phyloP scores from a whole-genome alignment of 2,888 invertebrate genomes.

The Cerceris ruficornis region DNA sequence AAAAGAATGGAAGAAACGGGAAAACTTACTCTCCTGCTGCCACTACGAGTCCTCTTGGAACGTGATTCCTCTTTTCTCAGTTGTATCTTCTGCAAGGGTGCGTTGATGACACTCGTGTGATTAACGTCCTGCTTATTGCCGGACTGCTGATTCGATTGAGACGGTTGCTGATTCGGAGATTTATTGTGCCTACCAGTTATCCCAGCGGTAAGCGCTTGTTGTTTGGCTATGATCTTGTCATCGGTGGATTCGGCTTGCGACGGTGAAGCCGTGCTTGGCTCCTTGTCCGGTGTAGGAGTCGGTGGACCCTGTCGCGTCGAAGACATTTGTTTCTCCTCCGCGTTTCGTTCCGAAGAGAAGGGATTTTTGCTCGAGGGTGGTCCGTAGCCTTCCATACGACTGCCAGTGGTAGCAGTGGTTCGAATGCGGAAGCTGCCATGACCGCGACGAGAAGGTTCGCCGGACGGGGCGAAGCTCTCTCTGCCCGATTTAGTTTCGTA shows the following conservation, averaged over 20 bases:
- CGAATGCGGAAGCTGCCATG: slow-evolving; percentile 84
- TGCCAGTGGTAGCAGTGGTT: slow-evolving; percentile 80
- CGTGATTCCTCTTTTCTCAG: slow-evolving; percentile 75
- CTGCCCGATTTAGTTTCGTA: slow-evolving; percentile 79
- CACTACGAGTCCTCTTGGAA: slow-evolving; percentile 77
- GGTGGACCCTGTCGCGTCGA: slow-evolving; percentile 77
- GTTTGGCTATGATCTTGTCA: slow-evolving; percentile 87
- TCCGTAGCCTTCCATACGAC: slow-evolving; percentile 89
- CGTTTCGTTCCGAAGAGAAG: slow-evolving; percentile 83
- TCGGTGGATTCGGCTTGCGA: slow-evolving; percentile 79
- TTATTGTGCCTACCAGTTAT: slow-evolving; percentile 83
- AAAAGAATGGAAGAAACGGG: neutral
- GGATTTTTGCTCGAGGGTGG: slow-evolving; percentile 92
- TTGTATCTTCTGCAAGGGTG: slow-evolving; percentile 64
- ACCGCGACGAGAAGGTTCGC: slow-evolving; percentile 94
- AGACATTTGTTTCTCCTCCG: slow-evolving; percentile 80
- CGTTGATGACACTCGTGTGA: slow-evolving; percentile 60
- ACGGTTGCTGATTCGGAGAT: slow-evolving; percentile 71
- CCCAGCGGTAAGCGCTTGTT: slow-evolving; percentile 87
- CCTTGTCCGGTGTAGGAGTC: slow-evolving; percentile 76
- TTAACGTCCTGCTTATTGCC: slow-evolving; percentile 65
- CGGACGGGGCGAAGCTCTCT: slow-evolving; percentile 92
- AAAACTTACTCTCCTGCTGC: slow-evolving; percentile 73
- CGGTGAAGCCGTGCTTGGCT: slow-evolving; percentile 71
- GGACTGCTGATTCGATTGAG: slow-evolving; percentile 61